Conservation (phyloP, 2,797 vertebrate species). For the Sebastes taczanowskii region DNA sequence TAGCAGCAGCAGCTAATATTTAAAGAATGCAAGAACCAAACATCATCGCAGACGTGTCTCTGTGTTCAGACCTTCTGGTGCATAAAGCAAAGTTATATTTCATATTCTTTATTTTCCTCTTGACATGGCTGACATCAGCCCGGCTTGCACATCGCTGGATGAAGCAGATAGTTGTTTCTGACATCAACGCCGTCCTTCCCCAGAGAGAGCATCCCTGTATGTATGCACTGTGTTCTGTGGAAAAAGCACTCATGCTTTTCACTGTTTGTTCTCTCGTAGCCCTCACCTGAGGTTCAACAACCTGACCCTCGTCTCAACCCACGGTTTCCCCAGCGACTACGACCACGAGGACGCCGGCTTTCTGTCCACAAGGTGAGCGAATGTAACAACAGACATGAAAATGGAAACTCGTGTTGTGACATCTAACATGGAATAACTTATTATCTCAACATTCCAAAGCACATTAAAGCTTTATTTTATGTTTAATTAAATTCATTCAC, state of each 20-base stretch:
- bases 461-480: background rate
- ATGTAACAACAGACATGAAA: too few species aligned
- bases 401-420: background rate
- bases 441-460: background rate
- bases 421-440: background rate
- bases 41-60: background rate
- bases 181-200: background rate
- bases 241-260: background rate
- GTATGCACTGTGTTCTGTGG: background rate
- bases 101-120: background rate
- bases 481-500: background rate
- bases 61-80: background rate
- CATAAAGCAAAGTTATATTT: background rate
- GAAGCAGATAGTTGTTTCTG: background rate
- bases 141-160: background rate
- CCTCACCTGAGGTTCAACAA: constrained; percentile 92
- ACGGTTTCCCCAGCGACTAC: constrained; percentile 84
- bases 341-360: constrained; percentile 76
- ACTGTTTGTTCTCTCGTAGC: constrained; percentile 71
- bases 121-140: background rate
- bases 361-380: constrained; percentile 89
- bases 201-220: background rate
- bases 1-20: background rate
- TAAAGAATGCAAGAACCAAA: background rate
- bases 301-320: constrained; percentile 89